Percentiles rank a stretch among this genome's conserved stretches.
These are phyloP conservation scores for Crax fasciolata DNA, from an alignment of 2,797 vertebrate genomes.

Conservation along the genomic window DNA sequence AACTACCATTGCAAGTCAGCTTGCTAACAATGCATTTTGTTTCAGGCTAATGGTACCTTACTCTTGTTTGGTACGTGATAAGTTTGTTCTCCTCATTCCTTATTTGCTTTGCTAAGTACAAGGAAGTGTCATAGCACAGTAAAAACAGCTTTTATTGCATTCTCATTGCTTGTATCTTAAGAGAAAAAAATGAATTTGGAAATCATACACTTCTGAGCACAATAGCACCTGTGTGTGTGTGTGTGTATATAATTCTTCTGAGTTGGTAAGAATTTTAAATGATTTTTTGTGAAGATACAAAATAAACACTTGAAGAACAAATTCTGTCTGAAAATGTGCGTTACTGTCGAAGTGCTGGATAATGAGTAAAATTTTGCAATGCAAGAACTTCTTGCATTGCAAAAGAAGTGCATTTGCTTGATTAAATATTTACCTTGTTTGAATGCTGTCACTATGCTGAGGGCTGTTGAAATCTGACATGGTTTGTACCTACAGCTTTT, in stretches of 20 bases:
- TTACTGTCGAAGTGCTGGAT: background rate
- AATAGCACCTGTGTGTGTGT: background rate
- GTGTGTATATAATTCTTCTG: background rate
- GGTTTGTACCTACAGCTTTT: background rate
- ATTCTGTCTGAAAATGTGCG: background rate
- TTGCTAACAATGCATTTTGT: background rate
- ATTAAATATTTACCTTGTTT: conserved; percentile 19
- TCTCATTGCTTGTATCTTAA: background rate
- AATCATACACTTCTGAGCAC: background rate
- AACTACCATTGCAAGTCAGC: background rate
- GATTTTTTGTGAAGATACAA: background rate
- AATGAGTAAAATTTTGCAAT: background rate
- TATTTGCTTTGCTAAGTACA: background rate
- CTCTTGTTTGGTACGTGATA: background rate
- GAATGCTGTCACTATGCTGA: background rate
- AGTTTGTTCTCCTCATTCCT: background rate
- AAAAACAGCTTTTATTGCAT: background rate
- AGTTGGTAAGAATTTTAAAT: background rate
- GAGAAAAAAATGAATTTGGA: background rate
- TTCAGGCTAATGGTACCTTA: background rate
- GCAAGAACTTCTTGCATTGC: background rate
- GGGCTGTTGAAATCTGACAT: background rate
- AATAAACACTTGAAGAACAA: background rate
- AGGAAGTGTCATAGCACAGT: background rate
- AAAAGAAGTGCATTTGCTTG: background rate